phyloP scores from a whole-genome alignment of 2,888 invertebrate species.

The Aspidiotus destructor region DNA sequence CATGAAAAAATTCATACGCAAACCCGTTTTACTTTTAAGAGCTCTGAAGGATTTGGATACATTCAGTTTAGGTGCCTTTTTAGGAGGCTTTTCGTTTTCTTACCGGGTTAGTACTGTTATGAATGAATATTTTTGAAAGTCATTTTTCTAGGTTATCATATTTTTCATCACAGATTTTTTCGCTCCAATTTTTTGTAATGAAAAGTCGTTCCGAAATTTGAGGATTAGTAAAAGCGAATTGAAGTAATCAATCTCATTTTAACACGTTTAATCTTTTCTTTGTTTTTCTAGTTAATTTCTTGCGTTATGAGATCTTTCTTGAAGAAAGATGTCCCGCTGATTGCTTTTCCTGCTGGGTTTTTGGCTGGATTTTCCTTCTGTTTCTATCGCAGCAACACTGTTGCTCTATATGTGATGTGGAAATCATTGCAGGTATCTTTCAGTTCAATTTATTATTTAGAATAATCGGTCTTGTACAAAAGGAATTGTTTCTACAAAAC shows the following conservation, averaged over 20 bases:
- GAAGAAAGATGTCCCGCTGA: conserved; percentile 51
- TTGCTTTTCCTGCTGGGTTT: conserved; percentile 61
- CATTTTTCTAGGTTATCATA: neutral
- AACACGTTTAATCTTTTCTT: neutral
- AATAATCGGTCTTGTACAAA: too few species aligned
- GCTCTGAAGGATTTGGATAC: conserved; percentile 49
- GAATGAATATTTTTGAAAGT: neutral
- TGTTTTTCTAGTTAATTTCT: conserved; percentile 49
- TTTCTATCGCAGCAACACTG: conserved; percentile 63
- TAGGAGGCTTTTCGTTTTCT: conserved; percentile 58
- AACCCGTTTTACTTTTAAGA: conserved; percentile 46
- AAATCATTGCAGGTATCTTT: conserved; percentile 63
- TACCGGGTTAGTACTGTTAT: conserved; percentile 50
- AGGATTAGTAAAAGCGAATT: too few species aligned
- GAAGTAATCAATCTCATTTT: neutral
- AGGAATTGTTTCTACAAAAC: too few species aligned
- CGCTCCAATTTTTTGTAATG: too few species aligned
- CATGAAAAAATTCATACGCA: conserved; percentile 47
- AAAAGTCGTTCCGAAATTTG: too few species aligned
- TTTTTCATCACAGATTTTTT: too few species aligned
- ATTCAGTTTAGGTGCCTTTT: conserved; percentile 54
- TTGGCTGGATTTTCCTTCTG: conserved; percentile 60
- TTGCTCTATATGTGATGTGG: conserved; percentile 74
- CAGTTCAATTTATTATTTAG: too few species aligned
- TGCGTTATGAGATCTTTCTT: conserved; percentile 56